Base-by-base conservation (phyloP, 2,113 vertebrate genomes). In the Irena cyanogastra region DNA sequence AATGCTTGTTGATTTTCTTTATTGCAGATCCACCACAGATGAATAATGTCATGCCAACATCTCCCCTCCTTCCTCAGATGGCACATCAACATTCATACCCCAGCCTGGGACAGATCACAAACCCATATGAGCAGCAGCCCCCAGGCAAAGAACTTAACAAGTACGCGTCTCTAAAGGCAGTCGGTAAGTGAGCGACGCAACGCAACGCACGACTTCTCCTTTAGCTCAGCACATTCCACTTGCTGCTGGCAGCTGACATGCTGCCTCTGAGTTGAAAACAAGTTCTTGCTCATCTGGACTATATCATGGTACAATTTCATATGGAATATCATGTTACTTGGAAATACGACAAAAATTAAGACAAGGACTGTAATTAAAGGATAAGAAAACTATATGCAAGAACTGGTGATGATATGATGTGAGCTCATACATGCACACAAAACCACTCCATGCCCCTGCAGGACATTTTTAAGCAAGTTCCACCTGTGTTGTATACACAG, bases 131-230 rank as follows among this genome's bases (percentile, higher is more conserved):
- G 65, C 99, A 99, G 94, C 99, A 99, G 83, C 98, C 98, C 4
- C 98, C 98, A 0, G 98, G 98, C 95, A 99, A 99, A 96, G 99
- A 99, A 45, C 97, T 99, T 66, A 99, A 99, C 98, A 99, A 99
- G 96, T 99, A 99, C 3, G 99, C 99, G 86, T 99, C 99, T 65
- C 97, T 99, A 13, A 99, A 99, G 97, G 99, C 99, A 37, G 99
- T 99, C 4, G 99, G 99, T 99, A 98, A 99, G 99, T 96, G 30
- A 47, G 79, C 35, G 39, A 6, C 61, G 21, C 1, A n/a, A n/a
- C n/a, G n/a, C n/a, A n/a, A n/a, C 0, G 24, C 3, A 4, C 6
- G n/a, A 6, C 66, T 66, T 35, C 68, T 63, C 35, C 59, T 63
- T 16, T 2, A 65, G 28, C 69, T 65, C 84, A 72, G 53, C 7